A percentile compares a stretch with the other conserved stretches of the same genome.
Evolutionary conservation across 2,888 invertebrate genomes (phyloP).

Genomic region (Synanthedon tipuliformis): DNA sequence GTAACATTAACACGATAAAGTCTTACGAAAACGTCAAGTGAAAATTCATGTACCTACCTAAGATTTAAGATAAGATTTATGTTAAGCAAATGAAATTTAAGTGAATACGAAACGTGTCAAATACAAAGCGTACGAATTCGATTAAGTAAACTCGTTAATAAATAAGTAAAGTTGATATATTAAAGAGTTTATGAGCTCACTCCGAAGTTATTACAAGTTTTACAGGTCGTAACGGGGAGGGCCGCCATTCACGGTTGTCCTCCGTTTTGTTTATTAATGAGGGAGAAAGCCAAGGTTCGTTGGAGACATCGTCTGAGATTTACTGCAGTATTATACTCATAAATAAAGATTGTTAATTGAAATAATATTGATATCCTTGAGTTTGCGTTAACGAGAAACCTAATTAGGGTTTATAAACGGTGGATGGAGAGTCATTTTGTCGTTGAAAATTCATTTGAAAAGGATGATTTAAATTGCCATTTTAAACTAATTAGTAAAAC

Average conservation of each 20-base stretch:
- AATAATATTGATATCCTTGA: conserved; percentile 8
- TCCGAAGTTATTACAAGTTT: background rate
- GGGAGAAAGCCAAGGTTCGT: conserved; percentile 19
- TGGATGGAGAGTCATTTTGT: too few relatives aligned
- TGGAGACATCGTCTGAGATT: conserved; percentile 38
- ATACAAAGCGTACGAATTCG: background rate
- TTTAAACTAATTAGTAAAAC: too few relatives aligned
- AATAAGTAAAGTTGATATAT: background rate
- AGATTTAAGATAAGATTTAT: background rate
- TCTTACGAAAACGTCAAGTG: background rate
- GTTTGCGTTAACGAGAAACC: background rate
- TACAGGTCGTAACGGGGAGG: background rate
- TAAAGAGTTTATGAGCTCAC: background rate
- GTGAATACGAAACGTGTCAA: background rate
- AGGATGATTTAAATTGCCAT: too few relatives aligned
- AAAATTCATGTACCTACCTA: background rate
- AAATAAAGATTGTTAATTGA: conserved; percentile 41
- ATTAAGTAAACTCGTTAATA: background rate
- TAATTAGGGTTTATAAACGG: background rate
- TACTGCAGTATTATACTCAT: conserved; percentile 39
- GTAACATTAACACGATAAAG: too few relatives aligned
- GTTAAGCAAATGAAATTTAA: background rate
- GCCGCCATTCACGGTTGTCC: conserved; percentile 5
- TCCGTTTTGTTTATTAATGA: conserved; percentile 26
- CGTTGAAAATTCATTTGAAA: too few relatives aligned